Base-by-base conservation (phyloP, 2,888 invertebrate genomes). In the Cacoxenus indagator region DNA sequence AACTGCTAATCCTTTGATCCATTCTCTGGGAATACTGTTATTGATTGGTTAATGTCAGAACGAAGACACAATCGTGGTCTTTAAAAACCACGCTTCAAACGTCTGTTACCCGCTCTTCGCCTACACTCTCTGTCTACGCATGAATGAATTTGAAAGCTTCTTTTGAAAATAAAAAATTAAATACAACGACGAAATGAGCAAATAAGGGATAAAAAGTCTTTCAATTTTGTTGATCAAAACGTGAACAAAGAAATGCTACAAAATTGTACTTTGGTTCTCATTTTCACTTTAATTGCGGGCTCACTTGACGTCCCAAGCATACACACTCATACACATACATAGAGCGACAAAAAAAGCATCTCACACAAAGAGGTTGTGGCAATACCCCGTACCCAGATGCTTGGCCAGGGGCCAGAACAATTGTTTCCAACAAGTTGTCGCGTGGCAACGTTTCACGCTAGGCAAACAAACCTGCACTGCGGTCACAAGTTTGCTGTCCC, bases 401-500 rank as follows among this genome's bases (percentile, higher is more conserved):
- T n/a, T n/a, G n/a, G n/a, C n/a, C n/a, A n/a, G n/a, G n/a, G n/a
- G n/a, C n/a, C n/a, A n/a, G n/a, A n/a, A n/a, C n/a, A n/a, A n/a
- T n/a, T n/a, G n/a, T n/a, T n/a, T n/a, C n/a, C 81, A 83, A 81
- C 81, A 81, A 83, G 81, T 81, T 83, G 81, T 77, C 74, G 75
- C 76, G 70, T 81, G 78, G 78, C 77, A 78, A 78, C 55, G 55
- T 43, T 55, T 22, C 24, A 29, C 82, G 71, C 61, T 72, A 65
- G 72, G 69, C 67, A 76, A 80, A 73, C 71, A 59, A 72, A 19
- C 37, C 59, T 61, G 69, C 55, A 31, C 19, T n/a, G 70, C 29
- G 22, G 48, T 14, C 62, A 27, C 62, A 8, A 37, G 8, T 37
- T 37, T 37, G 14, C 37, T 37, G 5, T 1, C 37, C 9, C 37